Percentiles rank a stretch among this genome's conserved stretches.
These are phyloP conservation scores for Ramphastos sulfuratus DNA, from an alignment of 2,113 vertebrate genomes.

Conservation along the genomic window DNA sequence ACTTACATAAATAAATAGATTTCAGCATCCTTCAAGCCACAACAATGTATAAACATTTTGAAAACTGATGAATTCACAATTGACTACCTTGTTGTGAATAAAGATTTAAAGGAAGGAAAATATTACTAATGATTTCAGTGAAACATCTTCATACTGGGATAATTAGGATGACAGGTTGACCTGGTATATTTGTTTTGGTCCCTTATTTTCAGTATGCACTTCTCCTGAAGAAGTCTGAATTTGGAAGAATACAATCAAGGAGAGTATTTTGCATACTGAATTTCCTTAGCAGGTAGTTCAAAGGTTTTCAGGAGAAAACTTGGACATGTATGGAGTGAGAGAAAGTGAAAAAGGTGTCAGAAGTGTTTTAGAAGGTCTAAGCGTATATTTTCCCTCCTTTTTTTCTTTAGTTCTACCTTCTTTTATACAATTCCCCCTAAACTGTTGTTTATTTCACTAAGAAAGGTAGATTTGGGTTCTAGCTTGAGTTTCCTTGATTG, in stretches of 20 bases:
- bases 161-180: background rate
- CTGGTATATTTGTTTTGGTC: background rate
- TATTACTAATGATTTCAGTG: background rate
- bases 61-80: slow-evolving; percentile 3
- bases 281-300: background rate
- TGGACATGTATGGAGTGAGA: background rate
- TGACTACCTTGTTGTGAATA: background rate
- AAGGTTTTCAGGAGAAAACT: background rate
- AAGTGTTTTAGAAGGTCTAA: background rate
- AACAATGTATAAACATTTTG: background rate
- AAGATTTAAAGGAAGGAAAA: background rate
- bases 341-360: background rate
- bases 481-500: background rate
- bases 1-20: slow-evolving; percentile 45
- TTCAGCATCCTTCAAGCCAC: background rate
- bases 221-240: background rate
- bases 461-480: background rate
- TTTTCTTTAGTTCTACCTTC: background rate
- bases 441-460: background rate
- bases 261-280: background rate
- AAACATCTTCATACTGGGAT: background rate
- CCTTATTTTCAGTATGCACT: background rate
- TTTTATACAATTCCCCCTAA: background rate
- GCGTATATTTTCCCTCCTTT: background rate
- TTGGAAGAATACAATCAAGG: background rate